A percentile compares a stretch with the other conserved stretches of the same genome.
Conservation (phyloP, 2,797 vertebrate genomes). For the Rachycentron canadum region DNA sequence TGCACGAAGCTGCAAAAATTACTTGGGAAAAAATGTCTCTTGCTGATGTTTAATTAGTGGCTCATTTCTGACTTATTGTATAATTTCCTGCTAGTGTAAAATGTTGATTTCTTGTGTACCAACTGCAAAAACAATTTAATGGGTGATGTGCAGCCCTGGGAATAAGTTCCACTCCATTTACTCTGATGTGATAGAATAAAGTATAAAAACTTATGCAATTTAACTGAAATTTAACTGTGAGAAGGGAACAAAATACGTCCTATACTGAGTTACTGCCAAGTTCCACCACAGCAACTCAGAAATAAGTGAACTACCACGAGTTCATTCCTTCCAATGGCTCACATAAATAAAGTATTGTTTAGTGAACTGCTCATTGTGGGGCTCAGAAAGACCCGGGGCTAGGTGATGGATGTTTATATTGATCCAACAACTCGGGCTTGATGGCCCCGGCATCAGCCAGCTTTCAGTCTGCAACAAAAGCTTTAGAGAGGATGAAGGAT, state of each 20-base stretch:
- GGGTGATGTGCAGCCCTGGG: background rate
- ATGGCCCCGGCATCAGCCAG: constrained; percentile 81
- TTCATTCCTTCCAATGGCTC: constrained; percentile 82
- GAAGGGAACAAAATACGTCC: constrained; percentile 10
- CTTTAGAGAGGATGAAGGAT: constrained; percentile 80
- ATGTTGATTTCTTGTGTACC: background rate
- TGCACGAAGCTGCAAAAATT: no score
- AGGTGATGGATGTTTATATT: constrained; percentile 87
- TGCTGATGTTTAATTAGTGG: background rate
- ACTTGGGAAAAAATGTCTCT: background rate
- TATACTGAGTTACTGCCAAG: constrained; percentile 26
- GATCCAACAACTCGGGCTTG: constrained; percentile 84
- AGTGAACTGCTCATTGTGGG: constrained; percentile 82
- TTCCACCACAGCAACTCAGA: constrained; percentile 49
- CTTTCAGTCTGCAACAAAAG: constrained; percentile 85
- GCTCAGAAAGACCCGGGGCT: constrained; percentile 75
- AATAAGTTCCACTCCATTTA: background rate
- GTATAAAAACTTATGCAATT: background rate
- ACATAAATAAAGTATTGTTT: constrained; percentile 85
- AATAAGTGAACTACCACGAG: constrained; percentile 76
- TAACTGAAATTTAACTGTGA: background rate
- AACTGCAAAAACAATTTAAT: background rate
- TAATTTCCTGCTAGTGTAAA: background rate
- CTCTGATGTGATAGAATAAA: background rate
- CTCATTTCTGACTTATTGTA: background rate